Percentiles rank a stretch among this genome's conserved stretches.
phyloP scores from a whole-genome alignment of 2,888 invertebrate genomes.

The Argyresthia albistria region DNA sequence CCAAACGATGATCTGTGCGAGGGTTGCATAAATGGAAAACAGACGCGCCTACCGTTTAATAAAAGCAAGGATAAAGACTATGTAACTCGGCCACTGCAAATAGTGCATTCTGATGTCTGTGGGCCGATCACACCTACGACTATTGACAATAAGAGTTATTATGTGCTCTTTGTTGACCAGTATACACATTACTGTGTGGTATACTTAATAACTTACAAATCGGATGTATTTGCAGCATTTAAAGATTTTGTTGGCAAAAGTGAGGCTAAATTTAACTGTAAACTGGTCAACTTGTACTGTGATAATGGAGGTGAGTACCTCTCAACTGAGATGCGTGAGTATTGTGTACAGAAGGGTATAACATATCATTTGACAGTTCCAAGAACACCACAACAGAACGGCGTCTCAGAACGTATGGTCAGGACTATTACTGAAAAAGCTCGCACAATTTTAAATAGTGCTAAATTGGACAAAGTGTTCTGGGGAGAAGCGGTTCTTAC shows the following conservation, averaged over 20 bases:
- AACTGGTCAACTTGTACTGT: background rate
- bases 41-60: conserved; percentile 27
- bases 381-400: background rate
- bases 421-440: background rate
- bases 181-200: background rate
- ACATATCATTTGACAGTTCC: background rate
- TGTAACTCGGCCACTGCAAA: background rate
- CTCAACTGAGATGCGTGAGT: background rate
- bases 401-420: background rate
- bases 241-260: background rate
- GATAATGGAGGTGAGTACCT: background rate
- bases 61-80: background rate
- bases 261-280: background rate
- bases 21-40: conserved; percentile 30
- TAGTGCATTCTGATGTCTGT: conserved; percentile 28
- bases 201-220: background rate
- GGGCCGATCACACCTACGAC: conserved; percentile 26
- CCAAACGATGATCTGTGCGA: conserved; percentile 23
- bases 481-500: conserved; percentile 35
- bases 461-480: conserved; percentile 23
- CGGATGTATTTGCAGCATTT: background rate
- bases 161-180: background rate
- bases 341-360: background rate
- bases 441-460: background rate
- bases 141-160: conserved; percentile 24